A percentile compares a stretch with the other conserved stretches of the same genome.
These are phyloP conservation scores for Corythornis cristatus DNA, from an alignment of 2,113 vertebrate genomes.

Conservation along the genomic window DNA sequence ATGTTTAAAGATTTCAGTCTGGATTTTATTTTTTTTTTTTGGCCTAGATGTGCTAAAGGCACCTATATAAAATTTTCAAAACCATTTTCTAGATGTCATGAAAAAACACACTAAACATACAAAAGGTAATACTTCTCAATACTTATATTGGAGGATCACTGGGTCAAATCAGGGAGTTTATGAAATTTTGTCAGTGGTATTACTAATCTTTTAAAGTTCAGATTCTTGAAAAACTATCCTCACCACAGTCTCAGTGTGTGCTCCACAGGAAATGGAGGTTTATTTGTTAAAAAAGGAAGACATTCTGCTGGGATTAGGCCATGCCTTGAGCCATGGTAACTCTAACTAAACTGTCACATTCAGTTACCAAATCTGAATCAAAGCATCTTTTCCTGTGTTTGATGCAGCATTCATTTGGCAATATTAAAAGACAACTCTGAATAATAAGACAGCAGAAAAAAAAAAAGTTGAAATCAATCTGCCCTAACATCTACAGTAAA, in stretches of 20 bases:
- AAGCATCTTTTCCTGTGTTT: neutral
- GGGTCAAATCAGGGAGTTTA: neutral
- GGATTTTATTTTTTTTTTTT: neutral
- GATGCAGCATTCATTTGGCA: neutral
- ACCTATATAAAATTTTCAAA: neutral
- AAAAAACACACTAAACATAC: neutral
- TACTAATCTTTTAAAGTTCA: neutral
- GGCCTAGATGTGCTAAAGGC: neutral
- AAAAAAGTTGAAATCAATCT: neutral
- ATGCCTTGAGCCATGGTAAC: neutral
- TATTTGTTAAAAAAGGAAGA: constrained; percentile 21
- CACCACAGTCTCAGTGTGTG: neutral
- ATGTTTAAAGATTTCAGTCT: neutral
- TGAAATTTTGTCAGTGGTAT: neutral
- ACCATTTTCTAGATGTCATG: neutral
- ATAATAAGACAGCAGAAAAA: neutral
- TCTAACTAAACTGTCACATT: constrained; percentile 28
- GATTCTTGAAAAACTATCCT: neutral
- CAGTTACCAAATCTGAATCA: constrained; percentile 22
- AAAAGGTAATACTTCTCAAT: neutral
- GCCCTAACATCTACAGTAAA: neutral
- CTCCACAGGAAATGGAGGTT: neutral
- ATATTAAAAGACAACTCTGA: neutral
- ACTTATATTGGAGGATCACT: neutral
- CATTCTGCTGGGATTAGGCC: constrained; percentile 14